Evolutionary conservation across 2,888 invertebrate genomes (phyloP), one percentile per base, ranked within the genome.

Genomic region (Therioaphis trifolii): DNA sequence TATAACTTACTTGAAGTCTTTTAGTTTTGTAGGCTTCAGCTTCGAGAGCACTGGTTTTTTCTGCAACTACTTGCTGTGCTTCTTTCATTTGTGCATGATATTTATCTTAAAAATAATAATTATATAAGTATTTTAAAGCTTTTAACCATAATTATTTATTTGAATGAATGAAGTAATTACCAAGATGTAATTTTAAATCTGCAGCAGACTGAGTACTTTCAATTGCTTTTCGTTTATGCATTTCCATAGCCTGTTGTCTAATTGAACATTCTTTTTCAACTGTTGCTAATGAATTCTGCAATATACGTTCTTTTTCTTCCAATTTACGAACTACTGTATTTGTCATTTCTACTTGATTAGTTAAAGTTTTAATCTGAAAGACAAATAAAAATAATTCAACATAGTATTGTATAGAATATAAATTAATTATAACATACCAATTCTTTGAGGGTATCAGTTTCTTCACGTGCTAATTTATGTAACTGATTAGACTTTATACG

Each of bases 51-150:
- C 95, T 95, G 0, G 98, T 98, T 89, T 99, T 99, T 88, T 99
- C 98, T 0, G 97, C 96, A 12, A 99, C 97, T 4, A 97, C 96
- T 88, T 95, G 95, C 88, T 98, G 98, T 2, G 97, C 97, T 89
- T 98, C 98, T 88, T 97, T 97, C 94, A 99, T 95, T 90, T 99
- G 98, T 11, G 97, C 94, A 89, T 97, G 97, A 89, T 98, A 98
- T 89, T 99, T 98, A 89, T 99, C 98, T 92, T 89, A 24, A 89
- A 88, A 84, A 55, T 85, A 87, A 82, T 85, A 61, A 86, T 82
- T 85, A 74, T 27, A 15, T 24, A 61, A 43, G 46, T 69, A 46
- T n/a, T n/a, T n/a, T 35, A 76, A 74, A 68, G 63, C 43, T 58
- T 58, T 18, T 18, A 2, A 69, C 43, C 40, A 14, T 58, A 49